A percentile compares a stretch with the other conserved stretches of the same genome.
phyloP scores from a whole-genome alignment of 1,140 invertebrate species.

The Mya arenaria region DNA sequence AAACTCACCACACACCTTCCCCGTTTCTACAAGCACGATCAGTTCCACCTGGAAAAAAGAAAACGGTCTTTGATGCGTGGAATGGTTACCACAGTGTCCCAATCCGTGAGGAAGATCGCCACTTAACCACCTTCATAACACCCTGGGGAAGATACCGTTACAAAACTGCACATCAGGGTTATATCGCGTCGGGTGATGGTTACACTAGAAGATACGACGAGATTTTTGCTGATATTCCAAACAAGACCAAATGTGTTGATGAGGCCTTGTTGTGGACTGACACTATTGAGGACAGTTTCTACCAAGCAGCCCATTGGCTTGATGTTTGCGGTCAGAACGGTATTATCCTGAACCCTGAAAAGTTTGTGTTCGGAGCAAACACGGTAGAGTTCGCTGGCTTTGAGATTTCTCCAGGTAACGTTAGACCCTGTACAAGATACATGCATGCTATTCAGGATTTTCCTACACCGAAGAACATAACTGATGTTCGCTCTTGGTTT shows the following conservation, averaged over 20 bases:
- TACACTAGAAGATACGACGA: conserved; percentile 61
- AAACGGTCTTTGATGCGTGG: conserved; percentile 58
- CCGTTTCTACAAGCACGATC: conserved; percentile 53
- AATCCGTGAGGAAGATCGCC: conserved; percentile 41
- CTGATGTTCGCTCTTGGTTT: conserved; percentile 65
- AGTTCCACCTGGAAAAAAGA: conserved; percentile 50
- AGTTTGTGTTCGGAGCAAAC: conserved; percentile 61
- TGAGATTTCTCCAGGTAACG: conserved; percentile 57
- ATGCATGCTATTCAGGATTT: conserved; percentile 54
- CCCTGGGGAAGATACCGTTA: conserved; percentile 55
- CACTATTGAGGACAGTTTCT: conserved; percentile 47
- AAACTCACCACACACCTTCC: conserved; percentile 58
- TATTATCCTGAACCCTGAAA: conserved; percentile 72
- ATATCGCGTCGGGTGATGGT: conserved; percentile 58
- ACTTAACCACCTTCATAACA: conserved; percentile 61
- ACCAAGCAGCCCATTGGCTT: conserved; percentile 53
- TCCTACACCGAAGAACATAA: conserved; percentile 55
- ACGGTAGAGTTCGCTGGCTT: conserved; percentile 68
- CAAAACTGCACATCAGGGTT: conserved; percentile 44
- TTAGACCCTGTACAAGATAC: conserved; percentile 48
- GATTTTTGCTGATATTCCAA: conserved; percentile 53
- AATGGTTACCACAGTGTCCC: conserved; percentile 57
- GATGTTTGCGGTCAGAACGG: conserved; percentile 60
- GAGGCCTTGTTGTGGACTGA: conserved; percentile 59
- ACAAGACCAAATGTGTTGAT: conserved; percentile 65